A percentile compares a stretch with the other conserved stretches of the same genome.
These are phyloP conservation scores for Silvanus unidentatus DNA, from an alignment of 2,888 invertebrate genomes.

Conservation along the genomic window DNA sequence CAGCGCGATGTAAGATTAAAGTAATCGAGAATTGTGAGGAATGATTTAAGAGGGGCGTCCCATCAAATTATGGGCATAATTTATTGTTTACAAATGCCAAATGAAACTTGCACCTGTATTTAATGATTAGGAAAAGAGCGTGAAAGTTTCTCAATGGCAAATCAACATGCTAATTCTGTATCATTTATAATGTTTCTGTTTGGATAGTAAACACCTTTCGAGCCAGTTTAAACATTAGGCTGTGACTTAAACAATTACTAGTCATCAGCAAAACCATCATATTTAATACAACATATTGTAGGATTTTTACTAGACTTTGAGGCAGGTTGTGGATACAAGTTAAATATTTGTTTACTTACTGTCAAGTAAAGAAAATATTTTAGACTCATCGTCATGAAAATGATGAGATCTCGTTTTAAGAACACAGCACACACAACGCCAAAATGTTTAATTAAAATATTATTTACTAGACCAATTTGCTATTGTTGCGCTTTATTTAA, in stretches of 20 bases:
- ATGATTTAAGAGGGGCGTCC: no score
- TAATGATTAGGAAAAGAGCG: no score
- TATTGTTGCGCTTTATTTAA: constrained; percentile 7
- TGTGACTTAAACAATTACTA: constrained; percentile 12
- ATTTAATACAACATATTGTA: not conserved
- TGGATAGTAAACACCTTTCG: constrained; percentile 42
- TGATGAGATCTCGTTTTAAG: no score
- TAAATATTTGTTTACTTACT: constrained; percentile 9
- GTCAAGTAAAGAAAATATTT: constrained; percentile 3
- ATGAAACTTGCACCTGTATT: no score
- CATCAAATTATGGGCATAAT: not conserved
- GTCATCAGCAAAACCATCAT: not conserved
- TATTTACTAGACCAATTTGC: no score
- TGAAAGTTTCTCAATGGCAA: constrained; percentile 23
- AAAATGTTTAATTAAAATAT: no score
- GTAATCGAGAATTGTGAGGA: no score
- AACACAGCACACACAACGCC: no score
- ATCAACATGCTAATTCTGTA: constrained; percentile 35
- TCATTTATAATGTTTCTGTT: constrained; percentile 39
- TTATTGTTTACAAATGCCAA: no score
- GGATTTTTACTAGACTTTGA: constrained; percentile 6
- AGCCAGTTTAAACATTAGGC: constrained; percentile 42
- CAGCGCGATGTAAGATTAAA: not conserved
- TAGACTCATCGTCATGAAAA: not conserved
- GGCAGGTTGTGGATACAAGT: constrained; percentile 12